phyloP scores from a whole-genome alignment of 2,113 vertebrate genomes.

The Pelvicachromis taeniatus region DNA sequence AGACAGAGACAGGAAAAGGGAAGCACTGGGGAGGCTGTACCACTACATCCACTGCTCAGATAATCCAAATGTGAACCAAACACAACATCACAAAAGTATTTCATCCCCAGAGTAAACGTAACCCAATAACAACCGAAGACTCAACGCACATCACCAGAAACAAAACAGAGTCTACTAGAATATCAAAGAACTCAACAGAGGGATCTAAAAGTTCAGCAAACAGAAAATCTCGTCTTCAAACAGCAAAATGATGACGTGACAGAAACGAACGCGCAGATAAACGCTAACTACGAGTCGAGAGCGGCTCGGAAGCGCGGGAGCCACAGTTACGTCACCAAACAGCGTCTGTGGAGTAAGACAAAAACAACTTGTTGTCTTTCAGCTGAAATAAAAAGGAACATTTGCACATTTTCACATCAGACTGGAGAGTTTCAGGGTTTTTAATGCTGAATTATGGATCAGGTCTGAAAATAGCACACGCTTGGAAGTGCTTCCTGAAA shows the following conservation, averaged over 20 bases:
- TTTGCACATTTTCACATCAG: constrained; percentile 31
- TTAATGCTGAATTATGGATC: constrained; percentile 76
- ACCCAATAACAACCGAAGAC: neutral
- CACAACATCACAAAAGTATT: neutral
- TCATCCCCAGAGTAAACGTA: neutral
- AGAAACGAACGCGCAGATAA: no score
- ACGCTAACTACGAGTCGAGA: no score
- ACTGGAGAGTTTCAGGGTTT: constrained; percentile 57
- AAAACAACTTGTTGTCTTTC: neutral
- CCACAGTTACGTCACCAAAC: neutral
- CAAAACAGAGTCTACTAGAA: accelerated
- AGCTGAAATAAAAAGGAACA: constrained; percentile 19
- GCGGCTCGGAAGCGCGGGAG: no score
- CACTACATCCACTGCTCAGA: neutral
- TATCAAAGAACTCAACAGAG: neutral
- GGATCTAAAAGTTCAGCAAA: neutral
- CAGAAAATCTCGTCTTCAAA: neutral
- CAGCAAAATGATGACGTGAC: neutral
- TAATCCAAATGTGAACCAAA: neutral
- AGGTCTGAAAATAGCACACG: constrained; percentile 73
- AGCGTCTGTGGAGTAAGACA: neutral
- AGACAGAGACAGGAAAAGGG: neutral
- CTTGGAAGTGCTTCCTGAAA: constrained; percentile 72
- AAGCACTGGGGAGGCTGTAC: accelerated
- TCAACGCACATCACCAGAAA: neutral